These are phyloP conservation scores for Chiloscyllium plagiosum DNA, from an alignment of 2,113 vertebrate genomes.

Conservation along the genomic window DNA sequence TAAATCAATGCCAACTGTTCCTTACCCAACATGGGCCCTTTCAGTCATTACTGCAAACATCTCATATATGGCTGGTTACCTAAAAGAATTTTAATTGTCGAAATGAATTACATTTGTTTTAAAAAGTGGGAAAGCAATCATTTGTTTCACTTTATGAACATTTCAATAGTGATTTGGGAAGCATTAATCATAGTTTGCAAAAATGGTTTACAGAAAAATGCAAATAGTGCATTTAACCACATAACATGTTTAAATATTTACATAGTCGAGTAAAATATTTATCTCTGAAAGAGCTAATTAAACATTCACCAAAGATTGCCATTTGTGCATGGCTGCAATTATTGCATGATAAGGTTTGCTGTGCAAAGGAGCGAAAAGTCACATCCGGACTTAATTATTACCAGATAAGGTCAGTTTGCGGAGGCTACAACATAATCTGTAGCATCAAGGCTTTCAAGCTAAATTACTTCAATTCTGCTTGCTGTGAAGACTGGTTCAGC, in stretches of 20 bases:
- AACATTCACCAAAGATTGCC: constrained; percentile 9
- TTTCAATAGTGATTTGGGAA: not conserved
- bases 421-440: not conserved
- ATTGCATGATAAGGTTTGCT: not conserved
- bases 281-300: not conserved
- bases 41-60: not conserved
- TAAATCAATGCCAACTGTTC: not conserved
- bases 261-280: constrained; percentile 12
- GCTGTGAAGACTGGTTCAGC: not conserved
- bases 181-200: not conserved
- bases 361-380: not conserved
- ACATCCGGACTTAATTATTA: not conserved
- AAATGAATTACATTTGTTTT: not conserved
- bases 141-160: not conserved
- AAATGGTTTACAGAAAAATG: not conserved
- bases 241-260: constrained; percentile 33
- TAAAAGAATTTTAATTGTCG: not conserved
- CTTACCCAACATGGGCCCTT: not conserved
- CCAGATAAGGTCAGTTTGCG: not conserved
- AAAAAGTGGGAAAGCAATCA: not conserved
- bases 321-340: not conserved
- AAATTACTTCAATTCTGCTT: not conserved
- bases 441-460: not conserved
- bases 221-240: not conserved
- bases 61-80: not conserved